A percentile compares a stretch with the other conserved stretches of the same genome.
phyloP scores from a whole-genome alignment of 1,140 invertebrate genomes.

The Drosophila gunungcola region DNA sequence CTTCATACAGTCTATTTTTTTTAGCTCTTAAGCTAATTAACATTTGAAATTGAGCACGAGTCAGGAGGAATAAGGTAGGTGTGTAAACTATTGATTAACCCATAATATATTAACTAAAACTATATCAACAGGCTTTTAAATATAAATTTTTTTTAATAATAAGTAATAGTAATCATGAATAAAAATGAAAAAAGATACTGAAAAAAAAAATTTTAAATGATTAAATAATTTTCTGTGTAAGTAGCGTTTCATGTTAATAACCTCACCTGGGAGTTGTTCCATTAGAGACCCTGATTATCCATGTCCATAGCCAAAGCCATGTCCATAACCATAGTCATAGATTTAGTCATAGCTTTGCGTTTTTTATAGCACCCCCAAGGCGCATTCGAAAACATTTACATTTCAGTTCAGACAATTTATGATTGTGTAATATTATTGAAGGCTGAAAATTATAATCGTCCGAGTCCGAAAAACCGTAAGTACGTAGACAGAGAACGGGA shows the following conservation, averaged over 20 bases:
- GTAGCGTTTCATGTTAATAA: not conserved
- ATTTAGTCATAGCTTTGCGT: slow-evolving; percentile 36
- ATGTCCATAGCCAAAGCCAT: slow-evolving; percentile 27
- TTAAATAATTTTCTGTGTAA: not conserved
- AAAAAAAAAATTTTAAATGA: not conserved
- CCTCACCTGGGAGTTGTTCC: not conserved
- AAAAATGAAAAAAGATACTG: not conserved
- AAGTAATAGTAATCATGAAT: not conserved
- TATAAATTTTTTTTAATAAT: too few relatives aligned
- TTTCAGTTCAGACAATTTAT: slow-evolving; percentile 46
- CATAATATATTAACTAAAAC: not conserved
- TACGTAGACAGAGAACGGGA: slow-evolving; percentile 7
- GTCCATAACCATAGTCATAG: slow-evolving; percentile 34
- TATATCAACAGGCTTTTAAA: too few relatives aligned
- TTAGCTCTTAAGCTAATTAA: slow-evolving; percentile 32
- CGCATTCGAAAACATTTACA: slow-evolving; percentile 37
- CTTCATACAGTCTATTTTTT: slow-evolving; percentile 26
- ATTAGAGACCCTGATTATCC: slow-evolving; percentile 28
- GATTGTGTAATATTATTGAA: slow-evolving; percentile 61
- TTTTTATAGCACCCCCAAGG: slow-evolving; percentile 34
- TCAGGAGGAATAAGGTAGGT: slow-evolving; percentile 17
- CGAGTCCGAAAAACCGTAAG: slow-evolving; percentile 34
- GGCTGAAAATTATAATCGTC: slow-evolving; percentile 53
- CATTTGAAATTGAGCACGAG: slow-evolving; percentile 19
- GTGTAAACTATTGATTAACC: slow-evolving; percentile 17